Percentiles rank a stretch among this genome's conserved stretches.
These are phyloP conservation scores for Poicephalus meyeri DNA, from an alignment of 2,113 vertebrate species.

Conservation along the genomic window DNA sequence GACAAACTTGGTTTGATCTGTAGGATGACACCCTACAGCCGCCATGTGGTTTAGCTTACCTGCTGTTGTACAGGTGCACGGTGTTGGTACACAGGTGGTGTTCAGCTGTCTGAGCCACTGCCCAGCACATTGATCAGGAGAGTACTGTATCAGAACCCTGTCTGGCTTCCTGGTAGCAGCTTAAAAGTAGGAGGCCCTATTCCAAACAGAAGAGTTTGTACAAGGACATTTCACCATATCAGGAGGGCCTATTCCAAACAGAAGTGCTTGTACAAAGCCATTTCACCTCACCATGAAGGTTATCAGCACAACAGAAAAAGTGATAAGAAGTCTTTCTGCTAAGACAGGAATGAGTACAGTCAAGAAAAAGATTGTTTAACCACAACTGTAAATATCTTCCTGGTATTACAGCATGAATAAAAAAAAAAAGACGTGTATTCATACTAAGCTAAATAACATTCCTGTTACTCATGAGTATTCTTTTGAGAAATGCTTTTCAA, in stretches of 20 bases:
- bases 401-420: neutral
- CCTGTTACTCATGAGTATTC: neutral
- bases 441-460: neutral
- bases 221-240: neutral
- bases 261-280: neutral
- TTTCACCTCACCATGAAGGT: neutral
- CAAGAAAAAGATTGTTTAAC: neutral
- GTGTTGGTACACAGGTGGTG: rapidly evolving
- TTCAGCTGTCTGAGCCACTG: neutral
- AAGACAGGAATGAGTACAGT: neutral
- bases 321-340: neutral
- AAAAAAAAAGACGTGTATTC: neutral
- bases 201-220: neutral
- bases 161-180: neutral
- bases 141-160: neutral
- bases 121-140: neutral
- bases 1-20: neutral
- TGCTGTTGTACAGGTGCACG: neutral
- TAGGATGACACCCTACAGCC: neutral
- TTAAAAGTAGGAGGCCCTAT: neutral
- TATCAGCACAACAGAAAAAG: neutral
- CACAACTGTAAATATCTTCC: neutral
- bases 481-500: neutral
- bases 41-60: neutral
- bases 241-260: neutral